Base-by-base conservation (phyloP, 2,888 invertebrate species). In the Rhopalosiphum nymphaeae region DNA sequence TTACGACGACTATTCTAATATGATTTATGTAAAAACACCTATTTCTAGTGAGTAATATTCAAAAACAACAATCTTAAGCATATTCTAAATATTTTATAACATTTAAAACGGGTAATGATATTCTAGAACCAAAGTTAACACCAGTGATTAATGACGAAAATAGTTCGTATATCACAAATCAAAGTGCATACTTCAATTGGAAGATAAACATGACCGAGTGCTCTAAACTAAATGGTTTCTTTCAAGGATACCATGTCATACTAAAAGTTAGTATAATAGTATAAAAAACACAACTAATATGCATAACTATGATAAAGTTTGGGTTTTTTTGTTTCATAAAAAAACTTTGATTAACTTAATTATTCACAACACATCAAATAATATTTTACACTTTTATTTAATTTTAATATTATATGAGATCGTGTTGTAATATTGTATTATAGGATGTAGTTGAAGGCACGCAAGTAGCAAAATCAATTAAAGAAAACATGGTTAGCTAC, bases 191-290 rank as follows among this genome's bases (percentile, higher is more conserved):
- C 11, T 44, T 86, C 13, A 86, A 46, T 11, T 86, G 85, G 85
- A 85, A n/a, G 10, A 91, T 91, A 57, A 57, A 85, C 36, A 91
- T 11, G 25, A 13, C 56, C 2, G 91, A 85, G 1, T 91, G 85
- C 46, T 57, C n/a, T 10, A 91, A 91, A 44, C n/a, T 91, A 36
- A 91, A 91, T 46, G 44, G 91, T n/a, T 57, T 91, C 5, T 85
- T 91, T 46, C n/a, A 5, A 13, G 57, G 85, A 57, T 91, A 91
- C n/a, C 29, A 29, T 11, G 9, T 91, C 25, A 42, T 86, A 42
- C 21, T 91, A 57, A 85, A 57, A 46, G 91, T 85, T 21, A 78
- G 78, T 78, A 78, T 78, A 78, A 36, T 67, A 53, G n/a, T 13
- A n/a, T 61, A 10, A 44, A 44, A 49, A 2, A 49, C 49, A 49